These are phyloP conservation scores for Rhynchonycteris naso DNA, from an alignment of 2,797 vertebrate genomes.

Conservation along the genomic window DNA sequence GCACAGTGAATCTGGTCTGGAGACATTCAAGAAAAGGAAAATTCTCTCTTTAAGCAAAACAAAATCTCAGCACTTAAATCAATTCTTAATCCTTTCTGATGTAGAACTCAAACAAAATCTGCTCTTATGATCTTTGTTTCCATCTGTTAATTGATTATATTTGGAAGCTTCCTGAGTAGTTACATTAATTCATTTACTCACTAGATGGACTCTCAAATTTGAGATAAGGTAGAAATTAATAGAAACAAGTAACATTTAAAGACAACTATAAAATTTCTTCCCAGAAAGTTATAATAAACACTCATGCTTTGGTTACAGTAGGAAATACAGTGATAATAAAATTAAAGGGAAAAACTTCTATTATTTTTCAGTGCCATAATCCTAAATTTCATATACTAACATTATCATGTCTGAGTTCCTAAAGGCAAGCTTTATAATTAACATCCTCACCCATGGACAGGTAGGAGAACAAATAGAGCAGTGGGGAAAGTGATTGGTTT, in stretches of 20 bases:
- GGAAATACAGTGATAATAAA: constrained; percentile 46
- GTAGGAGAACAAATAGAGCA: background rate
- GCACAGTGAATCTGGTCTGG: background rate
- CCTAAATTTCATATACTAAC: background rate
- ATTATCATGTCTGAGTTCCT: background rate
- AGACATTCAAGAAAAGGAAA: background rate
- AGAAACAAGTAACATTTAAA: constrained; percentile 33
- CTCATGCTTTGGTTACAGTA: background rate
- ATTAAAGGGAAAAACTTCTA: constrained; percentile 12
- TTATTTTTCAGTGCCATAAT: constrained; percentile 13
- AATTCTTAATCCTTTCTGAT: constrained; percentile 1
- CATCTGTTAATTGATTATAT: background rate
- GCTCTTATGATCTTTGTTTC: background rate
- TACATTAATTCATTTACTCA: constrained; percentile 51
- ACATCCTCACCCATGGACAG: background rate
- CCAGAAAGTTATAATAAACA: background rate
- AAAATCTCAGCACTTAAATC: background rate
- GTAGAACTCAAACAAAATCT: constrained; percentile 1
- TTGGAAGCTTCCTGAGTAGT: background rate
- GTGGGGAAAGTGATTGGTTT: background rate
- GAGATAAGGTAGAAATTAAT: background rate
- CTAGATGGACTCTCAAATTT: constrained; percentile 11
- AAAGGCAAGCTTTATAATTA: background rate
- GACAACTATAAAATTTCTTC: background rate
- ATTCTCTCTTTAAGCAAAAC: background rate